Percentiles rank a stretch among this genome's conserved stretches.
phyloP scores from a whole-genome alignment of 2,113 vertebrate species.

The Oenanthe oenanthe region DNA sequence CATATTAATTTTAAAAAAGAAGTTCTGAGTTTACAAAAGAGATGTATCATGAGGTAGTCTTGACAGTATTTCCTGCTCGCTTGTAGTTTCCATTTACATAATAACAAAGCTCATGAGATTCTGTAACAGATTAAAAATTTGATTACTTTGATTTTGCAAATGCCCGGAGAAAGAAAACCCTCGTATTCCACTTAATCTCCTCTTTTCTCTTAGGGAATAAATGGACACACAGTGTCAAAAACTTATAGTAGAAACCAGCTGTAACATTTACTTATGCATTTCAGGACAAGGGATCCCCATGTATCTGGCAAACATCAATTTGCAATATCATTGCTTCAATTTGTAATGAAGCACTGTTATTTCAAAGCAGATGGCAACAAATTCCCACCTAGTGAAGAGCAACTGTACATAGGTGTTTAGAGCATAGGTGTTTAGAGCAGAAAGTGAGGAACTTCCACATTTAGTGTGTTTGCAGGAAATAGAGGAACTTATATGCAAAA shows the following conservation, averaged over 20 bases:
- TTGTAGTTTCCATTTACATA: not conserved
- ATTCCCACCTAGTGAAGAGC: not conserved
- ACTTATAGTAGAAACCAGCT: not conserved
- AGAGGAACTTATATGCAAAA: not conserved
- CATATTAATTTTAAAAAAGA: not conserved
- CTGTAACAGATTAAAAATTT: not conserved
- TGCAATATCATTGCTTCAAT: not conserved
- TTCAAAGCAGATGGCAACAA: not conserved
- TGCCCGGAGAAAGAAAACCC: not conserved
- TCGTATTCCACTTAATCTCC: not conserved
- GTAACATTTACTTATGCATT: not conserved
- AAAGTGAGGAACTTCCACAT: not conserved
- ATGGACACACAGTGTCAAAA: no score
- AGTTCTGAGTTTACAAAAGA: not conserved
- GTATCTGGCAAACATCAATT: not conserved
- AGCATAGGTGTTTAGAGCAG: not conserved
- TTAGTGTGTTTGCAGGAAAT: not conserved
- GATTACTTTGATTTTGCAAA: not conserved
- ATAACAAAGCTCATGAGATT: not conserved
- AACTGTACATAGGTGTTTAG: not conserved
- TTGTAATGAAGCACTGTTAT: not conserved
- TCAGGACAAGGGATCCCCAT: not conserved
- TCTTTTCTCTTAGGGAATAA: not conserved
- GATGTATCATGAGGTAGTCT: not conserved
- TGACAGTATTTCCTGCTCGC: not conserved